Evolutionary conservation across 2,113 vertebrate genomes (phyloP).

Genomic region (Corynorhinus townsendii): DNA sequence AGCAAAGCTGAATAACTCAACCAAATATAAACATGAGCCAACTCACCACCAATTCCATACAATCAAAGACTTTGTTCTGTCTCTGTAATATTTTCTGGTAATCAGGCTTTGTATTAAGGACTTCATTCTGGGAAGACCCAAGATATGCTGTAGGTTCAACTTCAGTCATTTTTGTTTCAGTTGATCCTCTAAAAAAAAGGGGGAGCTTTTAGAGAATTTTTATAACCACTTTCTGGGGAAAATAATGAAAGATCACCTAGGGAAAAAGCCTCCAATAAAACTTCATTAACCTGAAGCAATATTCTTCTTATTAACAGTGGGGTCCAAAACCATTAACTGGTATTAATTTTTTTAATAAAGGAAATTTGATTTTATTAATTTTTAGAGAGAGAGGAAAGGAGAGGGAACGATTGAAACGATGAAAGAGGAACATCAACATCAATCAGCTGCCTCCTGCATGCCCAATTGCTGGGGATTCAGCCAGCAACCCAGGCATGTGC

Average conservation of each 20-base stretch:
- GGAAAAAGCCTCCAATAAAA: background rate
- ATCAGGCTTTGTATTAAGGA: conserved; percentile 77
- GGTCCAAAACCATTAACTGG: background rate
- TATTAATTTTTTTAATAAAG: background rate
- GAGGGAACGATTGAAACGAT: no score
- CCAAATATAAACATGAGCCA: background rate
- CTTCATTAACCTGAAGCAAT: background rate
- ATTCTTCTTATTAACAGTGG: background rate
- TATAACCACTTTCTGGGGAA: conserved; percentile 9
- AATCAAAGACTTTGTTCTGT: conserved; percentile 69
- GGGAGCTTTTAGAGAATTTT: background rate
- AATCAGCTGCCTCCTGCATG: no score
- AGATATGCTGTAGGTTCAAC: background rate
- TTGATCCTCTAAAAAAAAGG: conserved; percentile 63
- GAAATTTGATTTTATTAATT: no score
- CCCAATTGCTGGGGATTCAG: no score
- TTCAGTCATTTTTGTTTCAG: background rate
- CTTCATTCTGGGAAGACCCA: conserved; percentile 69
- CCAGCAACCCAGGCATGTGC: no score
- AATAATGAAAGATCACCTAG: background rate
- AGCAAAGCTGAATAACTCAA: background rate
- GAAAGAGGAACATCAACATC: no score
- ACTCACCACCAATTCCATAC: conserved; percentile 78
- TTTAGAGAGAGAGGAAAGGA: no score
- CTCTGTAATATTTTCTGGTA: conserved; percentile 73